Base-by-base conservation (phyloP, 1,140 invertebrate genomes). In the Aphidius gifuensis region DNA sequence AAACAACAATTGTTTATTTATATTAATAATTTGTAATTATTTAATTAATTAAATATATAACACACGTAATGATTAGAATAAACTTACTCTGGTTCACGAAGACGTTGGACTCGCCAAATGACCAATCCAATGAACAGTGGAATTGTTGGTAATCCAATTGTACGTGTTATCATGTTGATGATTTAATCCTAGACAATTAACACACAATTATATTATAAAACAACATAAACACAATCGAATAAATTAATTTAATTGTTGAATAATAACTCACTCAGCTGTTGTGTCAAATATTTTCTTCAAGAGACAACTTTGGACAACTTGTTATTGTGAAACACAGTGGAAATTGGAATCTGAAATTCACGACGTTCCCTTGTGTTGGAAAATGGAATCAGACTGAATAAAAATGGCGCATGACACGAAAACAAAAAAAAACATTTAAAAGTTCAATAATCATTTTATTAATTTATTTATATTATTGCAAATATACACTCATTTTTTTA, bases 11-110 rank as follows among this genome's bases (percentile, higher is more conserved):
- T 43, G 38, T 42, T 43, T n/a, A 43, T 55, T 42, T 6, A 43
- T 21, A 7, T 43, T 4, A 42, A 42, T 40, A 6, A 21, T 39
- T 40, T 55, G 2, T 43, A 42, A 16, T 42, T 43, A 42, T 40
- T 55, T 6, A 55, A n/a, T 55, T n/a, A 8, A 42, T 42, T n/a
- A 55, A 16, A 16, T 16, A 16, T 16, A 16, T 16, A 16, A 16
- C 16, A 16, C 16, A 16, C 16, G 16, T 16, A 16, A 16, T 16
- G 16, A 16, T 16, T 16, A 16, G 16, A 16, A 16, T 16, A 16
- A 16, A 16, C 53, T 9, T 55, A 55, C 53, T 55, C 53, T 55
- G 39, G 53, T 7, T n/a, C 43, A 42, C 53, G 53, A 16, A 55
- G 53, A 42, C 43, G 9, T 16, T 42, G 40, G 2, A 5, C 11